Base-by-base conservation (phyloP, 1,140 invertebrate species). In the Tetramorium alpestre region DNA sequence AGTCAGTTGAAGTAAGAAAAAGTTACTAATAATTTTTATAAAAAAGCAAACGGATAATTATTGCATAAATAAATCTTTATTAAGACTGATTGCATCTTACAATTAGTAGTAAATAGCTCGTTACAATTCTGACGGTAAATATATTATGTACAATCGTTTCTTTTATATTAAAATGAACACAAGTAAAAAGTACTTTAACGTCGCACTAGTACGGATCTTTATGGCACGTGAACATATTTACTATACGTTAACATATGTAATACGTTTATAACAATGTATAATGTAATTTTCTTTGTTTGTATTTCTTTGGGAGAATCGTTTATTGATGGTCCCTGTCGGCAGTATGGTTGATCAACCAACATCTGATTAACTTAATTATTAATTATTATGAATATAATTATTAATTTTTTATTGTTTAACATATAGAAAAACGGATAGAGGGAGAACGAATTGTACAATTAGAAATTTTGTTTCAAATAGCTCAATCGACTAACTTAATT, bases 141-240 rank as follows among this genome's bases (percentile, higher is more conserved):
- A 73, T 82, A 70, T 65, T 73, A 82, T 82, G 7, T 84, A 84
- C 80, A 84, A 75, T 49, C 6, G 3, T 73, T 47, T 56, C 7
- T 78, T 77, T 64, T 13, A 54, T 85, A 85, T 54, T 85, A 85
- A 85, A 78, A 75, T 85, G 82, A 85, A 85, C 82, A 85, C 82
- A 78, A 54, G n/a, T 69, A 70, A 80, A 4, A 69, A 73, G 54
- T 84, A 51, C n/a, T 62, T 75, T 38, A 75, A n/a, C 56, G 54
- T 75, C 41, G 69, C 80, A 62, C 22, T 72, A 38, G 44, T 11
- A 58, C 41, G 8, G 6, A 72, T 75, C 47, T 60, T 70, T 81
- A 81, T 70, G 78, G 64, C 38, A 81, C 49, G 13, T 18, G 2
- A 69, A 54, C 69, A 11, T 25, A 8, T 80, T 62, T 51, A 38